A percentile compares a stretch with the other conserved stretches of the same genome.
These are phyloP conservation scores for Symphodus melops DNA, from an alignment of 2,113 vertebrate genomes.

Conservation along the genomic window DNA sequence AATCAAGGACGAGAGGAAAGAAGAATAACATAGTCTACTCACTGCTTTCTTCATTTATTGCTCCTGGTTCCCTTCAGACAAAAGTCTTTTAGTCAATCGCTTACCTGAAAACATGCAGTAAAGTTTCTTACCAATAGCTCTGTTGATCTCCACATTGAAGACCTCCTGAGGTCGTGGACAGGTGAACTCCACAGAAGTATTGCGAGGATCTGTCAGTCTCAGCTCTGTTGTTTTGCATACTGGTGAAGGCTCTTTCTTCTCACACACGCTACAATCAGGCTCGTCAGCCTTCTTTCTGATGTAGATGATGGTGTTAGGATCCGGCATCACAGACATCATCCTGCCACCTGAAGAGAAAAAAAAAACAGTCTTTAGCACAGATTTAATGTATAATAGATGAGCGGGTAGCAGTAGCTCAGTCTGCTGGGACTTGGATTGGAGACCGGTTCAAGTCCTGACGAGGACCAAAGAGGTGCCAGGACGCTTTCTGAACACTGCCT, in stretches of 20 bases:
- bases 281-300: constrained; percentile 32
- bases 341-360: constrained; percentile 52
- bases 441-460: no score
- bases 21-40: no score
- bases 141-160: constrained; percentile 78
- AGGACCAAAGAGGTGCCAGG: no score
- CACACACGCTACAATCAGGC: constrained; percentile 72
- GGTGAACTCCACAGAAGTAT: constrained; percentile 69
- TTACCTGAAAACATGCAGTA: no score
- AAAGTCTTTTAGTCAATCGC: no score
- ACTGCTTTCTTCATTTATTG: no score
- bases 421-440: no score
- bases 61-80: no score
- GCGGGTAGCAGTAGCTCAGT: no score
- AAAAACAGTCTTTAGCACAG: neutral
- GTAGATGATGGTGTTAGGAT: constrained; percentile 51
- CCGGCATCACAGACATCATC: constrained; percentile 56
- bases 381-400: neutral
- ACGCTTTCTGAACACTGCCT: no score
- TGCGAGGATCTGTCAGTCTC: neutral
- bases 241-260: neutral
- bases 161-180: constrained; percentile 76
- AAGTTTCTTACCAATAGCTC: constrained; percentile 69
- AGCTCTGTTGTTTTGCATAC: neutral
- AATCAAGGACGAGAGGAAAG: no score